Conservation (phyloP, 1,140 invertebrate genomes). For the Choristoneura fumiferana region DNA sequence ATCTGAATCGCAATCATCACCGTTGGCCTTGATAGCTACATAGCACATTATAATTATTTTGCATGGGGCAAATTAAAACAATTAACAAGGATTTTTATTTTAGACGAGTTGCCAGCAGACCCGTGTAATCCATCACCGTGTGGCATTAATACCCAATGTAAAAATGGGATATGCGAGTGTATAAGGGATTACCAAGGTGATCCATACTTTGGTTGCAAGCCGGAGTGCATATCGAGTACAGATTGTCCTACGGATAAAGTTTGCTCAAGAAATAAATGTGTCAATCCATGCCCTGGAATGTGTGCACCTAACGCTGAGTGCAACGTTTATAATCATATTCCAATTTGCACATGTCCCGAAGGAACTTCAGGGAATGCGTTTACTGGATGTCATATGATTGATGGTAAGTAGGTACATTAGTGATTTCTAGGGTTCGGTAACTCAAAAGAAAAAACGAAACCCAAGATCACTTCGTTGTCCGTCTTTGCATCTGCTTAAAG, state of each 20-base stretch:
- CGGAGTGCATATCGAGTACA: conserved; percentile 84
- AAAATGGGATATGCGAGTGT: conserved; percentile 83
- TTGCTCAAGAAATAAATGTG: conserved; percentile 85
- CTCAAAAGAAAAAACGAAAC: no score
- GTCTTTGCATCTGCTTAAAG: no score
- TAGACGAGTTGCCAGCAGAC: conserved; percentile 75
- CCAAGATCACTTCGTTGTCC: no score
- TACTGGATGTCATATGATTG: conserved; percentile 75
- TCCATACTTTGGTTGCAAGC: conserved; percentile 84
- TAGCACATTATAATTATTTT: conserved; percentile 10
- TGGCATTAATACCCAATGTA: conserved; percentile 84
- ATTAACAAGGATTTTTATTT: not conserved
- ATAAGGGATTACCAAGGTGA: conserved; percentile 83
- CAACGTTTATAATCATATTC: conserved; percentile 84
- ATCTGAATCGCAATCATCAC: no score
- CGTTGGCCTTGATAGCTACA: not conserved
- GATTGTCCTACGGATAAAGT: conserved; percentile 84
- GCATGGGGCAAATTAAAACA: no score
- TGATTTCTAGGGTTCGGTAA: no score
- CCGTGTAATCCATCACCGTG: conserved; percentile 85
- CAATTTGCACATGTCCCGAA: conserved; percentile 83
- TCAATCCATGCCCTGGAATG: conserved; percentile 85
- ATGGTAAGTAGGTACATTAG: conserved; percentile 43
- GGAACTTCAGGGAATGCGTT: conserved; percentile 82
- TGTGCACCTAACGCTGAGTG: conserved; percentile 85